Percentiles rank a stretch among this genome's conserved stretches.
Evolutionary conservation across 1,140 invertebrate genomes (phyloP).

Genomic region (Hetaerina americana): DNA sequence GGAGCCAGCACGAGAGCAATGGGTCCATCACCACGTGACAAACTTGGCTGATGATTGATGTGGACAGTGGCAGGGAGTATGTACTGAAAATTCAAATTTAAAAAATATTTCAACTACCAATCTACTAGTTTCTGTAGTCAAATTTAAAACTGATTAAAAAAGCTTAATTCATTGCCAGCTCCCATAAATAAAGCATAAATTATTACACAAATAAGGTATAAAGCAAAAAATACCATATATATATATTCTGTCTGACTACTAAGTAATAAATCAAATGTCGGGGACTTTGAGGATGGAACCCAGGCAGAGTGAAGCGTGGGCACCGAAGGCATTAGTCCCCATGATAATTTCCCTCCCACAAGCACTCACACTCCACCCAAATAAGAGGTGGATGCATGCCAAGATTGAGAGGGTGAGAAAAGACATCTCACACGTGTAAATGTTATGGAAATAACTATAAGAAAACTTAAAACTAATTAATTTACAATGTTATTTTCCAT

Average conservation of each 20-base stretch:
- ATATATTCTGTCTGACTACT: no score
- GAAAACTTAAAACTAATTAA: no score
- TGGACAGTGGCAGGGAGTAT: constrained; percentile 79
- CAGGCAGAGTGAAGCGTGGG: constrained; percentile 49
- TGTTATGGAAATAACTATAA: no score
- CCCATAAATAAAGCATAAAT: no score
- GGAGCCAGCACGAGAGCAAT: constrained; percentile 85
- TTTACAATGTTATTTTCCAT: no score
- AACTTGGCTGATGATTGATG: constrained; percentile 74
- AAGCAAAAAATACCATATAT: no score
- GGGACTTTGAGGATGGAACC: constrained; percentile 54
- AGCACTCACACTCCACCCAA: constrained; percentile 54
- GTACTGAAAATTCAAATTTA: constrained; percentile 27
- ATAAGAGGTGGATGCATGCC: constrained; percentile 49
- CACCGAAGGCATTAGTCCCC: constrained; percentile 56
- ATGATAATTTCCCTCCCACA: constrained; percentile 45
- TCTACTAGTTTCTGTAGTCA: no score
- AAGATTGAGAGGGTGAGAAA: constrained; percentile 36
- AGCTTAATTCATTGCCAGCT: no score
- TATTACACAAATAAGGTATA: no score
- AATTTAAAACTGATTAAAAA: no score
- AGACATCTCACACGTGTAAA: no score
- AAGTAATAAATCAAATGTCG: constrained; percentile 35
- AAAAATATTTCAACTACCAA: background rate
- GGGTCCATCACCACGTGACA: constrained; percentile 74